phyloP scores from a whole-genome alignment of 1,140 invertebrate species.

The Drosophila ohnishii region DNA sequence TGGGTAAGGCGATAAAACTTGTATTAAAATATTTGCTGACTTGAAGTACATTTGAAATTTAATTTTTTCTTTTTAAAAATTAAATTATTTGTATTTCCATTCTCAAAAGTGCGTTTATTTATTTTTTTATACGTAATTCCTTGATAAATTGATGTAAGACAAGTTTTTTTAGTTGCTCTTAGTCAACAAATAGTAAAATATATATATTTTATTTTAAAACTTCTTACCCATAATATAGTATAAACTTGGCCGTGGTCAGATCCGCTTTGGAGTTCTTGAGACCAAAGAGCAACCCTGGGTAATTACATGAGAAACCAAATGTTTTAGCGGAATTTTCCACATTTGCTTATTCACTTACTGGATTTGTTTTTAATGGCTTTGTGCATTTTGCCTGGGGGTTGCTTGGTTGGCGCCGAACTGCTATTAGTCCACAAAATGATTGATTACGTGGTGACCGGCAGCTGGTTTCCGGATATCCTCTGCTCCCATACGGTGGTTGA shows the following conservation, averaged over 20 bases:
- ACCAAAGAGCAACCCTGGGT: slow-evolving; percentile 65
- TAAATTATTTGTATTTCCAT: too few species aligned
- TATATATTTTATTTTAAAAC: not conserved
- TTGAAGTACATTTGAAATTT: not conserved
- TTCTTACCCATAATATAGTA: slow-evolving; percentile 71
- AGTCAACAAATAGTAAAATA: not conserved
- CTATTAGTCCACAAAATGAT: slow-evolving; percentile 44
- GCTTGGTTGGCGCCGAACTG: slow-evolving; percentile 7
- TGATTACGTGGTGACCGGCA: slow-evolving; percentile 37
- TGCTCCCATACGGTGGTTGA: slow-evolving; percentile 31
- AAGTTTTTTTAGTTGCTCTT: not conserved
- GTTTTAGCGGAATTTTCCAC: slow-evolving; percentile 14
- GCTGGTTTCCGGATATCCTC: slow-evolving; percentile 44
- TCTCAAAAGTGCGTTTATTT: too few species aligned
- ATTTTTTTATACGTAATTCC: not conserved
- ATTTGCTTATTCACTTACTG: slow-evolving; percentile 52
- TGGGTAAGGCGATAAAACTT: slow-evolving; percentile 1
- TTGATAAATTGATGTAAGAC: not conserved
- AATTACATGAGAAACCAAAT: slow-evolving; percentile 3
- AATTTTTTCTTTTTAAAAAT: not conserved
- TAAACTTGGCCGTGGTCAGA: slow-evolving; percentile 70
- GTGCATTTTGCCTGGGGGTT: slow-evolving; percentile 57
- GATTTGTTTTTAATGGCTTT: slow-evolving; percentile 76
- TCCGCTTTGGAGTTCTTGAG: slow-evolving; percentile 66
- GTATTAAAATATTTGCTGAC: not conserved